phyloP scores from a whole-genome alignment of 2,888 invertebrate genomes.

The Spatulosminthurus flaviceps region DNA sequence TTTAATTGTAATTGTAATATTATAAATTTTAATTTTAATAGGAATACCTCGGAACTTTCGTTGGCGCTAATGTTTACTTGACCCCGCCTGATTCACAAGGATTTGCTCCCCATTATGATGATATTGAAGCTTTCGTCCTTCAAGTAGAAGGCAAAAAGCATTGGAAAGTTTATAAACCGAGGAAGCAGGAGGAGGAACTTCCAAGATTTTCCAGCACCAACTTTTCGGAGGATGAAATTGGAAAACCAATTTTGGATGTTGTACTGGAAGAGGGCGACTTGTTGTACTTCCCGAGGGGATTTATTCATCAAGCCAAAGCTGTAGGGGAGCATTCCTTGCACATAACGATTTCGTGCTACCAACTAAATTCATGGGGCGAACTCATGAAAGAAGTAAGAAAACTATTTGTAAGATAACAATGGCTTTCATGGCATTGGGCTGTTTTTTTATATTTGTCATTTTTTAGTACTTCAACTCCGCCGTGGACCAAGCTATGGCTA shows the following conservation, averaged over 20 bases:
- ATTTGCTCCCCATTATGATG: constrained; percentile 98
- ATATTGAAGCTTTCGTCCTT: constrained; percentile 96
- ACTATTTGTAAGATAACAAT: too few relatives aligned
- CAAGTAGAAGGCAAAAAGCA: constrained; percentile 95
- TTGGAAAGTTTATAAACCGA: constrained; percentile 90
- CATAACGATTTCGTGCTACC: constrained; percentile 91
- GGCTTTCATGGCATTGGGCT: too few relatives aligned
- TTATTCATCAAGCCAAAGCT: constrained; percentile 85
- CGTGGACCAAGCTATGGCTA: constrained; percentile 75
- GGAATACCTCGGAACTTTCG: constrained; percentile 91
- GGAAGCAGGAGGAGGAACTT: constrained; percentile 73
- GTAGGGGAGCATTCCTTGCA: constrained; percentile 88
- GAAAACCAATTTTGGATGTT: constrained; percentile 80
- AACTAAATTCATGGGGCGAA: constrained; percentile 90
- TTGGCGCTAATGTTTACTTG: constrained; percentile 94
- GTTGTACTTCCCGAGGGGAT: constrained; percentile 90
- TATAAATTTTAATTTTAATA: constrained; percentile 42
- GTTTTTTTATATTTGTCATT: not conserved
- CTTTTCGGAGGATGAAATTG: constrained; percentile 76
- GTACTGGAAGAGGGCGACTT: constrained; percentile 86
- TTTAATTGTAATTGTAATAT: too few relatives aligned
- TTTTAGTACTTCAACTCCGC: constrained; percentile 76
- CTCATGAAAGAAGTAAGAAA: constrained; percentile 76
- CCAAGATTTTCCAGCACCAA: constrained; percentile 86
- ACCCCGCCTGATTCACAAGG: constrained; percentile 97